Evolutionary conservation across 2,113 vertebrate genomes (phyloP).

Genomic region (Calyptomena viridis): DNA sequence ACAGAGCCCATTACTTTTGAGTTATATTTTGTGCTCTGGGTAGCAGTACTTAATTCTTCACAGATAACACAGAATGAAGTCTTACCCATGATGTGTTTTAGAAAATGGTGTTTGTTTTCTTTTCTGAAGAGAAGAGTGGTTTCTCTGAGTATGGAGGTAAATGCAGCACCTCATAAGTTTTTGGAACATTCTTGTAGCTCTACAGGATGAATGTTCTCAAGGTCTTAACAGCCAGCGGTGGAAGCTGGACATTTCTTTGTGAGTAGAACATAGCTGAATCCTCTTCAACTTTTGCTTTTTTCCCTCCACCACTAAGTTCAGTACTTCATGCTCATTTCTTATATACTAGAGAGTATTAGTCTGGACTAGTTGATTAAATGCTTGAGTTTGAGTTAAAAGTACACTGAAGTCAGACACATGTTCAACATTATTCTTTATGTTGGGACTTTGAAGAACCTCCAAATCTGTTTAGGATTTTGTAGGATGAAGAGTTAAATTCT

Average conservation of each 20-base stretch:
- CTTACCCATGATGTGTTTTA: background rate
- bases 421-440: constrained; percentile 47
- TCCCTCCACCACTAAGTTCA: background rate
- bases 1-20: constrained; percentile 55
- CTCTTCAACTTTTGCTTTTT: background rate
- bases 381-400: constrained; percentile 33
- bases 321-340: background rate
- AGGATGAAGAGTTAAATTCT: constrained; percentile 64
- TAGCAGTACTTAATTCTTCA: constrained; percentile 38
- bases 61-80: constrained; percentile 8
- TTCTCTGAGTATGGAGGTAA: background rate
- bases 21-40: constrained; percentile 53
- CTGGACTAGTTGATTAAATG: constrained; percentile 46
- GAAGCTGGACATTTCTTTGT: background rate
- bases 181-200: background rate
- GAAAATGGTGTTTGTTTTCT: background rate
- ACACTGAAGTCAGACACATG: constrained; percentile 35
- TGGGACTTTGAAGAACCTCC: constrained; percentile 61
- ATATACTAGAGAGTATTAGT: background rate
- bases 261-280: background rate
- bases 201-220: background rate
- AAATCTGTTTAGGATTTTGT: constrained; percentile 49
- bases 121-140: background rate
- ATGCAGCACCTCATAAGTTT: background rate
- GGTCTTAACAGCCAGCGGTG: background rate